These are phyloP conservation scores for Drosophila melanosoma DNA, from an alignment of 2,888 invertebrate species.

Conservation along the genomic window DNA sequence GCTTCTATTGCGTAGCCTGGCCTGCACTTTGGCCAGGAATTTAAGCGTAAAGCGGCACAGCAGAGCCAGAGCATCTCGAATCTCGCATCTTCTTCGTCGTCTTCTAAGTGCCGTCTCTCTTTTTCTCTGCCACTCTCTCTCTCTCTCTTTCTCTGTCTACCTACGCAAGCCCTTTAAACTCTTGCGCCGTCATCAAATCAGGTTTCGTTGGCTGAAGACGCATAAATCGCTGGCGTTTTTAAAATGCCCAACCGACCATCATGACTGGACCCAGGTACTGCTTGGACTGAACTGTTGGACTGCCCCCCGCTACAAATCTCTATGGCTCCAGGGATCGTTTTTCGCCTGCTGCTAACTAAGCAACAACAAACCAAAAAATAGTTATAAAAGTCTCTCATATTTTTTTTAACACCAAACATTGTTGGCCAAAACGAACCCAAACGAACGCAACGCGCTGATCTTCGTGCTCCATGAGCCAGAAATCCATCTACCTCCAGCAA, in stretches of 20 bases:
- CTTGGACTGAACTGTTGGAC: constrained; percentile 5
- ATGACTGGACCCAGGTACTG: constrained; percentile 14
- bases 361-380: constrained; percentile 16
- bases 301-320: constrained; percentile 21
- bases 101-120: constrained; percentile 22
- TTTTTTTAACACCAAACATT: constrained; percentile 68
- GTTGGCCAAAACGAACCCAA: constrained; percentile 18
- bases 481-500: constrained; percentile 24
- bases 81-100: constrained; percentile 8
- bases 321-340: constrained; percentile 4
- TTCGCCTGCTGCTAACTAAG: background rate
- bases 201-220: constrained; percentile 69
- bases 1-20: constrained; percentile 50
- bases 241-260: constrained; percentile 53
- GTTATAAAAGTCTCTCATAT: constrained; percentile 69
- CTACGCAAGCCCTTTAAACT: constrained; percentile 75
- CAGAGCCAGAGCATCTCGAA: constrained; percentile 20
- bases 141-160: constrained; percentile 24
- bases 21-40: constrained; percentile 66
- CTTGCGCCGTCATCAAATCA: constrained; percentile 76
- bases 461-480: constrained; percentile 8
- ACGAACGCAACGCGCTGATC: background rate
- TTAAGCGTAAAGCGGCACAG: constrained; percentile 24
- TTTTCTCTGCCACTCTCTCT: background rate
- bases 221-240: constrained; percentile 75